Conservation (phyloP, 2,113 vertebrate genomes). For the Mellivora capensis region DNA sequence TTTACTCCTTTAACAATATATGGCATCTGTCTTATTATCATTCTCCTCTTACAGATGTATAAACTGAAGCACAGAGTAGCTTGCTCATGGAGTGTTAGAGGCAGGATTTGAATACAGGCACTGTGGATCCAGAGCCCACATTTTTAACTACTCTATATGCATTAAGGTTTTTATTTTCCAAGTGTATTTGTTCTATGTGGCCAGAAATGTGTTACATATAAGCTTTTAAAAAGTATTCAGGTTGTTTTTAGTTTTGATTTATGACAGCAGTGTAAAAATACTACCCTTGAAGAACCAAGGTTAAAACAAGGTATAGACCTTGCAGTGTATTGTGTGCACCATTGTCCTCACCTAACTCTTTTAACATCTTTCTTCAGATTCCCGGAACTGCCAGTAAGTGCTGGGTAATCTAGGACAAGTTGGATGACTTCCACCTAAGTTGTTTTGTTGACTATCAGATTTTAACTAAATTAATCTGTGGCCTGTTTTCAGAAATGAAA, state of each 20-base stretch:
- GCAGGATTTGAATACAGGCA: neutral
- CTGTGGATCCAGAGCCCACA: neutral
- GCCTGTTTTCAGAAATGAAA: constrained; percentile 61
- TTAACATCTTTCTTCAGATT: neutral
- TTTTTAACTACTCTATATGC: neutral
- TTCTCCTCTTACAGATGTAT: neutral
- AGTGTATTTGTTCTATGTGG: neutral
- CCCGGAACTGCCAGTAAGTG: neutral
- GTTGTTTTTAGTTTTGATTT: neutral
- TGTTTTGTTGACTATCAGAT: constrained; percentile 44
- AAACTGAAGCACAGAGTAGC: neutral
- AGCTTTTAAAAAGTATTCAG: neutral
- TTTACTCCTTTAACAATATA: neutral
- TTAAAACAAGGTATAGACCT: neutral
- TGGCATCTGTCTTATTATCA: neutral
- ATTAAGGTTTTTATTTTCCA: neutral
- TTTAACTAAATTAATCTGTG: constrained; percentile 61
- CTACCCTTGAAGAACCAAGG: neutral
- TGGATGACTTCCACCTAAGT: constrained; percentile 34
- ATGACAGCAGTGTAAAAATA: neutral
- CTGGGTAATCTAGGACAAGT: constrained; percentile 21
- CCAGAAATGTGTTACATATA: neutral
- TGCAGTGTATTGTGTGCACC: neutral
- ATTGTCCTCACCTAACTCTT: constrained; percentile 30
- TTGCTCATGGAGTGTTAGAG: neutral